phyloP scores from a whole-genome alignment of 1,140 invertebrate genomes.

The Megalopta genalis region DNA sequence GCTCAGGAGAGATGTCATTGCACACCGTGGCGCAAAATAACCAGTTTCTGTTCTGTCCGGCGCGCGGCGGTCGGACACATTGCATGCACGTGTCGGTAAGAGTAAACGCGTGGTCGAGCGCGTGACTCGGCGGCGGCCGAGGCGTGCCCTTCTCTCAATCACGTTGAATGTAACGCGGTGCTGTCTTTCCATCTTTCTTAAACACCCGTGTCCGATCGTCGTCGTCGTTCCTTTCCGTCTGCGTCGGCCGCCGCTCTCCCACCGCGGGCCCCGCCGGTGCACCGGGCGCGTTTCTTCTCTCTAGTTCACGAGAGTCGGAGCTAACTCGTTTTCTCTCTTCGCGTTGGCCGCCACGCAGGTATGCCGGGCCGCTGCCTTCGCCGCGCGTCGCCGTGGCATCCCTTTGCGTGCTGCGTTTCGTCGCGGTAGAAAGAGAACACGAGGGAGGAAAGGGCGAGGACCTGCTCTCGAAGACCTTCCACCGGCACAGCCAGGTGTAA shows the following conservation, averaged over 20 bases:
- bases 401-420: conserved; percentile 12
- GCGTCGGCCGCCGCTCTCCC: background rate
- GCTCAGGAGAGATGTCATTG: conserved; percentile 54
- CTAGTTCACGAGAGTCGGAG: conserved; percentile 32
- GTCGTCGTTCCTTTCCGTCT: too few species aligned
- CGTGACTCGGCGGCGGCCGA: conserved; percentile 70
- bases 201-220: background rate
- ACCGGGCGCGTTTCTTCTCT: conserved; percentile 30
- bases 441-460: background rate
- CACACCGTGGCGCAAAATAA: conserved; percentile 38
- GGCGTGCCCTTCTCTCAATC: conserved; percentile 74
- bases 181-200: conserved; percentile 10
- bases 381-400: background rate
- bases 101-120: conserved; percentile 72
- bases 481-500: background rate
- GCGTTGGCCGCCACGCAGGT: conserved; percentile 33
- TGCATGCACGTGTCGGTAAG: conserved; percentile 65
- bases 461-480: background rate
- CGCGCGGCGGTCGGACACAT: conserved; percentile 32
- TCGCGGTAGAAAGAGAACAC: background rate
- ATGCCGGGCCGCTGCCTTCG: conserved; percentile 22
- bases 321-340: conserved; percentile 44
- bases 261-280: background rate
- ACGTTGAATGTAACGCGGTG: conserved; percentile 77
- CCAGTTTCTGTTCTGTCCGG: conserved; percentile 20